These are phyloP conservation scores for Cerastis rubricosa DNA, from an alignment of 2,888 invertebrate genomes.

Conservation along the genomic window DNA sequence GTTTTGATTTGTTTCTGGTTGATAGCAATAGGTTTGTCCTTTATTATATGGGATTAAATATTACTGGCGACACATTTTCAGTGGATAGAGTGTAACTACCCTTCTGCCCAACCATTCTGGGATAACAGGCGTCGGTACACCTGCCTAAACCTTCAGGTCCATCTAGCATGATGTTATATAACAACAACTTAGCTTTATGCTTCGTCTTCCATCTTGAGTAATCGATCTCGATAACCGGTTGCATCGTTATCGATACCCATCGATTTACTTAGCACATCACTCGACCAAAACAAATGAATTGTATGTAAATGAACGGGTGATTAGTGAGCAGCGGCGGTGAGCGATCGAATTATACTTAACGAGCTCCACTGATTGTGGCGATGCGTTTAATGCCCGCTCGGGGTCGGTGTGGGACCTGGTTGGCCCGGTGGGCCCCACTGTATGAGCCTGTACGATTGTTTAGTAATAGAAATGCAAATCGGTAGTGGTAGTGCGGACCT, in stretches of 20 bases:
- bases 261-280: conserved; percentile 48
- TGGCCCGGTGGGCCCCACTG: not conserved
- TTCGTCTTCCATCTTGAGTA: not conserved
- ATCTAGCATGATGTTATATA: too few relatives aligned
- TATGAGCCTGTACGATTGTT: not conserved
- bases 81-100: too few relatives aligned
- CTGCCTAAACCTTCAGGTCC: too few relatives aligned
- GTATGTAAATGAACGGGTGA: conserved; percentile 80
- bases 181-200: too few relatives aligned
- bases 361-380: conserved; percentile 75
- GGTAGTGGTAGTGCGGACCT: not conserved
- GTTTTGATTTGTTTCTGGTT: not conserved
- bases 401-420: not conserved
- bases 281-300: conserved; percentile 76
- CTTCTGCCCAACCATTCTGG: too few relatives aligned
- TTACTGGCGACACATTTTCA: not conserved
- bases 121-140: too few relatives aligned
- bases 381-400: conserved; percentile 59
- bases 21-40: not conserved
- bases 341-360: conserved; percentile 82
- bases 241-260: not conserved
- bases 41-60: not conserved
- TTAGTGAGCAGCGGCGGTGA: conserved; percentile 74
- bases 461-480: conserved; percentile 9
- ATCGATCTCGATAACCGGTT: not conserved